phyloP scores from a whole-genome alignment of 2,113 vertebrate genomes.

The Psilopogon haemacephalus region DNA sequence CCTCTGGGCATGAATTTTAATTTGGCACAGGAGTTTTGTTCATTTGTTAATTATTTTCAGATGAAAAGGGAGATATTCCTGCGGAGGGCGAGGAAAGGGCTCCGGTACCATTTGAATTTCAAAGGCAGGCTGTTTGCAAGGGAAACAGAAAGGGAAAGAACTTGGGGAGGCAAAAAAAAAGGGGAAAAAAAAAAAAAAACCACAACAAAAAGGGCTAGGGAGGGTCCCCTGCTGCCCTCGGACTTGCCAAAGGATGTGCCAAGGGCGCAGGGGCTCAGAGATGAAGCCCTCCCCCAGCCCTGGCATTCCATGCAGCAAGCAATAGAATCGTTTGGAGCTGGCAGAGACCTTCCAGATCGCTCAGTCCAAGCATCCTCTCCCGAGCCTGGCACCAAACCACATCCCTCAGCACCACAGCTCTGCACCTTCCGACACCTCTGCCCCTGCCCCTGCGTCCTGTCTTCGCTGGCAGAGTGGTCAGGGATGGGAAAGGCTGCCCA shows the following conservation, averaged over 20 bases:
- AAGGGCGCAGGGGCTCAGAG: fast-evolving
- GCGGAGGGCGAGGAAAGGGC: slow-evolving; percentile 10
- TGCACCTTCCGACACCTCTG: too few relatives aligned
- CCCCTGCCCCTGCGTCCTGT: too few relatives aligned
- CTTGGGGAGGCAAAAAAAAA: background rate
- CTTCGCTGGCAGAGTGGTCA: too few relatives aligned
- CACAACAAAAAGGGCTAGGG: background rate
- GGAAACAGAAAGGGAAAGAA: slow-evolving; percentile 25
- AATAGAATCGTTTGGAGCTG: too few relatives aligned
- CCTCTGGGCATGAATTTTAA: slow-evolving; percentile 74
- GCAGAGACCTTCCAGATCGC: too few relatives aligned
- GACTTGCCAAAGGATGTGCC: fast-evolving
- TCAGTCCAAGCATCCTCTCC: too few relatives aligned
- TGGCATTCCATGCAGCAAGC: fast-evolving
- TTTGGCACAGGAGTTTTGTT: slow-evolving; percentile 47
- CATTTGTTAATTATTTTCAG: slow-evolving; percentile 63
- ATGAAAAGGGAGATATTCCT: slow-evolving; percentile 67
- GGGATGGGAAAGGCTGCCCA: too few relatives aligned
- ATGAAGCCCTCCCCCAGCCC: background rate
- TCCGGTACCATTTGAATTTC: slow-evolving; percentile 72
- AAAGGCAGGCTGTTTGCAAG: slow-evolving; percentile 66
- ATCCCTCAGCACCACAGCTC: too few relatives aligned
- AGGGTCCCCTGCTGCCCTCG: background rate
- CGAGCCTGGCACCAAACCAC: too few relatives aligned
- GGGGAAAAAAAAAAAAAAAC: too few relatives aligned